Evolutionary conservation across 2,888 invertebrate genomes (phyloP).

Genomic region (Chrysotoxum bicinctum): DNA sequence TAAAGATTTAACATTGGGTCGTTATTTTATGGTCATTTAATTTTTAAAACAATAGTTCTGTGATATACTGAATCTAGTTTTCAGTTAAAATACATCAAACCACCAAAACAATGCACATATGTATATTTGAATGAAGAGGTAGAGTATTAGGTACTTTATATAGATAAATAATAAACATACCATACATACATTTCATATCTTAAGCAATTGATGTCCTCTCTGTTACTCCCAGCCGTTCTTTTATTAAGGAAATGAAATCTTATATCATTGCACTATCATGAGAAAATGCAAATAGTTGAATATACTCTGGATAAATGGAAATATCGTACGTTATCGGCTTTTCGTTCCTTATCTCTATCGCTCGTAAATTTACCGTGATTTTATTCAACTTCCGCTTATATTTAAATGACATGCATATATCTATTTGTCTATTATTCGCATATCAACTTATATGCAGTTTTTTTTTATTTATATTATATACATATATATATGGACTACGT

Average conservation of each 20-base stretch:
- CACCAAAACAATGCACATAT: conserved; percentile 47
- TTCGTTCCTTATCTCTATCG: conserved; percentile 42
- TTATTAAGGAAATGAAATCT: conserved; percentile 37
- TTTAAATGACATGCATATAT: conserved; percentile 61
- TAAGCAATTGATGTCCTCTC: conserved; percentile 39
- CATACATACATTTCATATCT: conserved; percentile 67
- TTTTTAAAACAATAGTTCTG: background rate
- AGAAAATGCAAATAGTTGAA: background rate
- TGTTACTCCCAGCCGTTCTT: conserved; percentile 39
- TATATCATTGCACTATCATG: conserved; percentile 36
- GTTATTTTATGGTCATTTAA: background rate
- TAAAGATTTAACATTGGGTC: background rate
- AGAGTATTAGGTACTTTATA: conserved; percentile 8
- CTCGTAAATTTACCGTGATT: conserved; percentile 59
- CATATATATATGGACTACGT: background rate
- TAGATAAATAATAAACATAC: conserved; percentile 39
- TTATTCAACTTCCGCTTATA: conserved; percentile 61
- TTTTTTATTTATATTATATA: conserved; percentile 13
- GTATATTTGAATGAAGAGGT: background rate
- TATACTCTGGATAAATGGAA: background rate
- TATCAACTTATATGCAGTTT: conserved; percentile 20
- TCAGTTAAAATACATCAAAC: conserved; percentile 30
- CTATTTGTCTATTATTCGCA: conserved; percentile 46
- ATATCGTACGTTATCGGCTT: conserved; percentile 29
- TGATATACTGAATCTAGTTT: conserved; percentile 23